Conservation (phyloP, 2,113 vertebrate genomes). For the Aspidoscelis tigris region DNA sequence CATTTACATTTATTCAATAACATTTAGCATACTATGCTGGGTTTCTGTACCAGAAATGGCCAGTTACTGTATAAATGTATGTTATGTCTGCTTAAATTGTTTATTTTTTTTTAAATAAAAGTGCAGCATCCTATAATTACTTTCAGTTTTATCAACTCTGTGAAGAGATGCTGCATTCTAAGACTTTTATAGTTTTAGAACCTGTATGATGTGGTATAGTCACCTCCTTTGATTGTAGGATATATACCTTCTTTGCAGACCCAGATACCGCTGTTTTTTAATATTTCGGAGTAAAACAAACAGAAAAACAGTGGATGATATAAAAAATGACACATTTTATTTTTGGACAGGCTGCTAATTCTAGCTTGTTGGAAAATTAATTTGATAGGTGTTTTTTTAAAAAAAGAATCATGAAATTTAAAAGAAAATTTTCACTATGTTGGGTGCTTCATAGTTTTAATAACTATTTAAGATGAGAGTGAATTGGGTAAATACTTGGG, state of each 20-base stretch:
- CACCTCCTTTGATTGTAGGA: constrained; percentile 73
- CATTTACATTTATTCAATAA: constrained; percentile 89
- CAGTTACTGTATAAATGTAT: constrained; percentile 86
- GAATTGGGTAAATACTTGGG: constrained; percentile 79
- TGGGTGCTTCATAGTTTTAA: constrained; percentile 87
- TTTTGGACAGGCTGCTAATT: constrained; percentile 79
- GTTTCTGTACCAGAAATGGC: constrained; percentile 87
- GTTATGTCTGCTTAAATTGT: constrained; percentile 86
- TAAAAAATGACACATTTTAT: constrained; percentile 72
- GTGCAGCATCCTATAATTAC: constrained; percentile 82
- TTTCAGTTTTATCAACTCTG: constrained; percentile 82
- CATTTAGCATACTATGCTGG: constrained; percentile 84
- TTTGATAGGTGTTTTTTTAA: constrained; percentile 81
- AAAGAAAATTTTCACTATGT: constrained; percentile 84
- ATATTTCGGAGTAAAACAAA: constrained; percentile 63
- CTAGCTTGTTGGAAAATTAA: constrained; percentile 84
- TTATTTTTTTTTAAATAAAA: constrained; percentile 82
- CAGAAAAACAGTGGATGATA: constrained; percentile 70
- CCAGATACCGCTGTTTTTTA: constrained; percentile 76
- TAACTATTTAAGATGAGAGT: constrained; percentile 81
- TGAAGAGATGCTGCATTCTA: constrained; percentile 81
- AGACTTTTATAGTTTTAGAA: constrained; percentile 79
- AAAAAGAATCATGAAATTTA: constrained; percentile 86
- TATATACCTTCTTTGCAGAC: constrained; percentile 75
- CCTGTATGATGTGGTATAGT: constrained; percentile 70